These are phyloP conservation scores for Troides oblongomaculatus DNA, from an alignment of 2,888 invertebrate species.

Conservation along the genomic window DNA sequence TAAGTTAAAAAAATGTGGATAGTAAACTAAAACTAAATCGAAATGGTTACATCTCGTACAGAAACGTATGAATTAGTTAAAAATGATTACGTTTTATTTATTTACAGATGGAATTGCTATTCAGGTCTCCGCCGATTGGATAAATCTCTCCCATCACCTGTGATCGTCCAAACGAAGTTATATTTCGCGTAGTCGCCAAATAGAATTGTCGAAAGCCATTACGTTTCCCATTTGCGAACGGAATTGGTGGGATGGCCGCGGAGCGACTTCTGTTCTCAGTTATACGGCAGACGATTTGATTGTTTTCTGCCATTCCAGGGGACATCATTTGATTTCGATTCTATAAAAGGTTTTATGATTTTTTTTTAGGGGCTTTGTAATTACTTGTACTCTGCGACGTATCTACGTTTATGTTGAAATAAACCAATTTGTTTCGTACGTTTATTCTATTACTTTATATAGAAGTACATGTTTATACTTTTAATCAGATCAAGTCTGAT, in stretches of 20 bases:
- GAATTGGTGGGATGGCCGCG: slow-evolving; percentile 67
- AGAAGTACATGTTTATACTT: neutral
- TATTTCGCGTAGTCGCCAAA: slow-evolving; percentile 54
- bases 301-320: slow-evolving; percentile 49
- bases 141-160: slow-evolving; percentile 47
- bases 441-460: neutral
- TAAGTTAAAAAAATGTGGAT: no score
- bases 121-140: neutral
- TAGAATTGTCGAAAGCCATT: slow-evolving; percentile 71
- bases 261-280: slow-evolving; percentile 43
- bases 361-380: slow-evolving; percentile 14
- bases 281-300: slow-evolving; percentile 50
- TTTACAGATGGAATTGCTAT: neutral
- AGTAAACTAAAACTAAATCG: no score
- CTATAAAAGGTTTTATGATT: slow-evolving; percentile 24
- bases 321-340: slow-evolving; percentile 41
- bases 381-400: slow-evolving; percentile 1
- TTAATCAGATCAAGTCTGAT: neutral
- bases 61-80: neutral
- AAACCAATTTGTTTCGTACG: neutral
- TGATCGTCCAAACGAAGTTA: slow-evolving; percentile 57
- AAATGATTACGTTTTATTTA: neutral
- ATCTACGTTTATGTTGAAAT: neutral
- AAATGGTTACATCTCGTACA: no score
- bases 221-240: slow-evolving; percentile 70